Evolutionary conservation across 2,797 vertebrate species (phyloP), one percentile per base, ranked within the genome.

Genomic region (Rhinichthys osculus): DNA sequence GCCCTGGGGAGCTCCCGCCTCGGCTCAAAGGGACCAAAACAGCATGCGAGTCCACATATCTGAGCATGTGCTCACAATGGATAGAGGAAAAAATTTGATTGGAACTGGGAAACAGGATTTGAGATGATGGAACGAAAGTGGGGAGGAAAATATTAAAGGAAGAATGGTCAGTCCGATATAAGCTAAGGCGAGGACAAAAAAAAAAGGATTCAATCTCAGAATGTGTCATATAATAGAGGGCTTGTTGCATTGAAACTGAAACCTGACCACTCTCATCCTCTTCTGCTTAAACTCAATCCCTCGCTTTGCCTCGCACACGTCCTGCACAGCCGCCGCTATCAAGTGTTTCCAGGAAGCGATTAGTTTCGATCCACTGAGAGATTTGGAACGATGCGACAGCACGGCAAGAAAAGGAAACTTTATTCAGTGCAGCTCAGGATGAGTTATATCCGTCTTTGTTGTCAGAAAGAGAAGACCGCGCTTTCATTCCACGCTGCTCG

Each of bases 321-420:
- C 42, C 79, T 59, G 74, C 27, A 33, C 42, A 47, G 42, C 70
- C 72, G 30, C 44, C 10, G 83, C 82, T 87, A 88, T 87, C 89
- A 64, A 85, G 44, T 50, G 76, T 54, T 50, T 88, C 89, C 83
- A 73, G 42, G 42, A 67, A 88, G 84, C 67, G 79, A 88, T 88
- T 85, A 79, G 79, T 88, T 88, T 90, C 76, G 59, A 90, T 88
- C 85, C 83, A 40, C 76, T 72, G 81, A 42, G 83, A 62, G 64
- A 83, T 81, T 67, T 54, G 23, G 54, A 81, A 80, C 16, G 73
- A 74, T 79, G 81, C 79, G 27, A 40, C 69, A 30, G 42, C 69
- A 11, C 3, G 6, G 5, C 38, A 78, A 83, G 66, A 89, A 86
- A 87, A 66, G 44, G 52, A 86, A 84, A 84, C 78, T 86, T 87